Base-by-base conservation (phyloP, 2,113 vertebrate genomes). In the Drymodes brunneopygia region DNA sequence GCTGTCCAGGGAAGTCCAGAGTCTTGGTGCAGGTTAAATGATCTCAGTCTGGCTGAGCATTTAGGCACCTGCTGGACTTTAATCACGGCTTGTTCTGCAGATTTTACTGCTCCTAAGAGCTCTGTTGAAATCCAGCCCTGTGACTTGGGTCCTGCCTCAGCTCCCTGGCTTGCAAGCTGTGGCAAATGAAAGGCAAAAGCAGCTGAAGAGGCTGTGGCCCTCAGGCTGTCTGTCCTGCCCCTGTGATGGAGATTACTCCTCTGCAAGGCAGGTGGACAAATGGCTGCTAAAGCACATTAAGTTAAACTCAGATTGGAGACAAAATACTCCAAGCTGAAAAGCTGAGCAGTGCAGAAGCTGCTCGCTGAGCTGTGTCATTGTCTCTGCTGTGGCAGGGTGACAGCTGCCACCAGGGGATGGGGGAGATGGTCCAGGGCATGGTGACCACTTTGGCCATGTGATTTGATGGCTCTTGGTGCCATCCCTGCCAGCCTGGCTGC, bases 31-130 rank as follows among this genome's bases (percentile, higher is more conserved):
- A 65, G n/a, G 72, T 73, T 92, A 70, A 88, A 53, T 53, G 56
- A 51, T 84, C 65, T 88, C 75, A 61, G 4, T 75, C 82, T 40
- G 2, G 56, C 75, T 64, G 57, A 90, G 60, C 35, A 2, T 70
- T 96, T 31, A n/a, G 81, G 62, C 79, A 83, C 93, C 82, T 95
- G 95, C 75, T 81, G 81, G 82, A 18, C 75, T 93, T 81, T 28
- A 90, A 73, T 90, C 90, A 42, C 80, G 0, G 0, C 51, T 86
- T 88, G 54, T 90, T 81, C 35, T 9, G 2, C 77, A 53, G 80
- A 83, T 95, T 90, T 81, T 85, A 51, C 71, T 74, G 67, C 14
- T 82, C 82, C 67, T 81, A 28, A 88, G 86, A 67, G 88, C 88
- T 93, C 74, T 90, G 69, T 33, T 71, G 69, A 80, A 92, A 71